Evolutionary conservation across 2,888 invertebrate species (phyloP), one percentile per base, ranked within the genome.

Genomic region (Cryptus armator): DNA sequence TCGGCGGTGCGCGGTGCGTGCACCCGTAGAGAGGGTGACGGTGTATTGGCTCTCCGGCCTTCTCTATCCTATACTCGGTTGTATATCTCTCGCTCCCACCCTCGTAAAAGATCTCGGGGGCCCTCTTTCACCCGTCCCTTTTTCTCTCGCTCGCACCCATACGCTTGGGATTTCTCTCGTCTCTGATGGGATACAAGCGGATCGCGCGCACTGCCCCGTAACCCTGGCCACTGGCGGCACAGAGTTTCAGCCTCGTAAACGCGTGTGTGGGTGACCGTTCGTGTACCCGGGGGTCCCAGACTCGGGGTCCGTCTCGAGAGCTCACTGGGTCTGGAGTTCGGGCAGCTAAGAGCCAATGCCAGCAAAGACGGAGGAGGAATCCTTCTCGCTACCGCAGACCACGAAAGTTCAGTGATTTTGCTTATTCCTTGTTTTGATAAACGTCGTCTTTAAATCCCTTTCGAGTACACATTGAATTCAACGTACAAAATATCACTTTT

Each of bases 1-100:
- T 76, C 76, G 77, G 48, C 62, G 29, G 29, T 29, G 86, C 76
- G 77, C 81, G 71, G 86, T 79, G 86, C 83, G 77, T 66, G 78
- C 79, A 86, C 29, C 56, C 81, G 80, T 70, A 53, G 83, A 62
- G 71, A 71, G 72, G 29, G 59, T 29, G 59, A 59, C 59, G 29
- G 29, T 59, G 59, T 59, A 53, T 59, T 29, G 59, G 24, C 29
- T 59, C 59, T 3, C 24, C 29, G 14, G 48, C 37, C 48, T 48
- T 48, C 48, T 48, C 48, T 48, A 12, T 59, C 24, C 29, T 29
- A 12, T 32, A 7, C 29, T 37, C n/a, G 51, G 32, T 32, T 9
- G 68, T 7, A 37, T 9, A 16, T 71, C 56, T 29, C 43, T 59
- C 68, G 19, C 46, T 66, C 10, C 37, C n/a, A 32, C 16, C 14